Percentiles rank a stretch among this genome's conserved stretches.
Evolutionary conservation across 2,888 invertebrate species (phyloP).

Genomic region (Saturnia japonica): DNA sequence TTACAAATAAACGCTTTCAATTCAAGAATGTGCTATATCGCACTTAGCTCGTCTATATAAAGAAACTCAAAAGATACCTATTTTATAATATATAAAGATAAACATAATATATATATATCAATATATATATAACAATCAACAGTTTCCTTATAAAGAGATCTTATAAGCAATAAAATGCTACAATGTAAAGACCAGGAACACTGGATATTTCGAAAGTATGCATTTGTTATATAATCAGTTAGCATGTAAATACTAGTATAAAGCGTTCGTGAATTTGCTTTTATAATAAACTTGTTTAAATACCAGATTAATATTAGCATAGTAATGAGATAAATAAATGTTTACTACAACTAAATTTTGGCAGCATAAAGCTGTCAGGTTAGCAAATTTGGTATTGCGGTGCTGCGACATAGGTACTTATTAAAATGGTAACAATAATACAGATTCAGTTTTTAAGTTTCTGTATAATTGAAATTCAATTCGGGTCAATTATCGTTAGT

Average conservation of each 20-base stretch:
- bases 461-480: too few species aligned
- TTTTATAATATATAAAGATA: not conserved
- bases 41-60: too few species aligned
- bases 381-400: not conserved
- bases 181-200: not conserved
- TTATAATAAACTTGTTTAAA: not conserved
- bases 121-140: not conserved
- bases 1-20: not conserved
- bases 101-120: not conserved
- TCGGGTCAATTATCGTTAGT: too few species aligned
- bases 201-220: not conserved
- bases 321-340: not conserved
- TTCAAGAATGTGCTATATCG: too few species aligned
- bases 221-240: not conserved
- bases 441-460: not conserved
- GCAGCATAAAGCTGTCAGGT: not conserved
- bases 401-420: not conserved
- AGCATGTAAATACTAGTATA: not conserved
- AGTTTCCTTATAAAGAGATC: not conserved
- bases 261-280: not conserved
- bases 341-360: not conserved
- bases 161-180: not conserved
- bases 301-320: not conserved
- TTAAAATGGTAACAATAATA: not conserved
- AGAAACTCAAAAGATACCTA: too few species aligned